Conservation (phyloP, 2,888 invertebrate genomes). For the Hirtodrosophila cameraria region DNA sequence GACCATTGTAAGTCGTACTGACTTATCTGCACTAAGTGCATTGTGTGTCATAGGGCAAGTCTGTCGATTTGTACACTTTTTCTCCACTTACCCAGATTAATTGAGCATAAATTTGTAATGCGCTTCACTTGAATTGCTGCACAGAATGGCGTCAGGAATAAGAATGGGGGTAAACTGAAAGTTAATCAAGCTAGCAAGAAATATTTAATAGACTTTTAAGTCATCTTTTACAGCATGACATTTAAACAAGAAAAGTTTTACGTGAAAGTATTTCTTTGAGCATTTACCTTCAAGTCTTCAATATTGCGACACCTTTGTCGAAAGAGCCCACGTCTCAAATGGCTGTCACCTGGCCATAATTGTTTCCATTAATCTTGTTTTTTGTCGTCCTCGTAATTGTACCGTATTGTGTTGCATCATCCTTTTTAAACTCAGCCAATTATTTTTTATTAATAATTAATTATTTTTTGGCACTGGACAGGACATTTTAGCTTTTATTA, state of each 20-base stretch:
- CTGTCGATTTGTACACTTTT: conserved; percentile 24
- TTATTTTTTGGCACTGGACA: not conserved
- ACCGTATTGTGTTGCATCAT: conserved; percentile 3
- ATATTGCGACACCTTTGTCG: not conserved
- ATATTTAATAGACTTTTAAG: conserved; percentile 57
- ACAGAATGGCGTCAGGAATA: conserved; percentile 16
- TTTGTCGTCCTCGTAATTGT: conserved; percentile 6
- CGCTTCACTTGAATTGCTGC: conserved; percentile 28
- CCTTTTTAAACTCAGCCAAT: not conserved
- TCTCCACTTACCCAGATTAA: conserved; percentile 50
- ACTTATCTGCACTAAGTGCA: not conserved
- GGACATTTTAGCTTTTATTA: no score
- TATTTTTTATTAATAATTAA: conserved; percentile 3
- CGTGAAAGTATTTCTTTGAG: not conserved
- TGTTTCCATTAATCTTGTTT: conserved; percentile 42
- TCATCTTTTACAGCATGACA: conserved; percentile 16
- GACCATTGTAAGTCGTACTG: not conserved
- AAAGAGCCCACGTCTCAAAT: conserved; percentile 18
- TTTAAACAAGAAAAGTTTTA: conserved; percentile 3
- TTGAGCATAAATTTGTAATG: conserved; percentile 56
- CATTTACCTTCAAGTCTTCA: no score
- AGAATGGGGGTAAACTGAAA: conserved; percentile 4
- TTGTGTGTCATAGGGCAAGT: conserved; percentile 1
- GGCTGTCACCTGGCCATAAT: conserved; percentile 39
- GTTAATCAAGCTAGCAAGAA: conserved; percentile 28